A percentile compares a stretch with the other conserved stretches of the same genome.
These are phyloP conservation scores for Darevskia mixta DNA, from an alignment of 2,797 vertebrate species.

Conservation along the genomic window DNA sequence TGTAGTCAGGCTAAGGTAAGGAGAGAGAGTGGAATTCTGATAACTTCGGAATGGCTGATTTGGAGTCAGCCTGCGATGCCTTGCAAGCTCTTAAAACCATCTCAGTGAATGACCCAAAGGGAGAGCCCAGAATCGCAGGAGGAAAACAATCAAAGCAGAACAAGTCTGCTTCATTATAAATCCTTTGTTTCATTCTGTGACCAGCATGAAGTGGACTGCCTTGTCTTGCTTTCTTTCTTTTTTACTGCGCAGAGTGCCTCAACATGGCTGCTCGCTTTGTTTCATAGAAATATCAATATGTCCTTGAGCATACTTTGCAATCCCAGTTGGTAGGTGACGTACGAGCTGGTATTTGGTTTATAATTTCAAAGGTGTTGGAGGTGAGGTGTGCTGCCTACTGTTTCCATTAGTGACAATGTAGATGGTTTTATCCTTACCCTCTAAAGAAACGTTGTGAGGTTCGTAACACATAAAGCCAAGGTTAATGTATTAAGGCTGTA, in stretches of 20 bases:
- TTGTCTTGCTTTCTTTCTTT: not conserved
- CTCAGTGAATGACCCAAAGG: constrained; percentile 4
- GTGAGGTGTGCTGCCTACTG: not conserved
- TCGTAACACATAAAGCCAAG: constrained; percentile 6
- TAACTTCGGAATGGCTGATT: constrained; percentile 14
- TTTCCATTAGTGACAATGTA: constrained; percentile 31
- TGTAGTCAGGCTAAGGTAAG: not conserved
- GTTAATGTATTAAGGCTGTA: constrained; percentile 18
- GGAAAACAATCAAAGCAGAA: constrained; percentile 23
- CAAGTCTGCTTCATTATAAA: not conserved
- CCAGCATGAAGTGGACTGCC: not conserved
- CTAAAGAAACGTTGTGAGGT: constrained; percentile 14
- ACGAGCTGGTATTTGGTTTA: not conserved
- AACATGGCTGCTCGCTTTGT: not conserved
- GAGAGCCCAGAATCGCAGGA: accelerated
- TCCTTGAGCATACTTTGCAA: not conserved
- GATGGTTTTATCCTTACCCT: not conserved
- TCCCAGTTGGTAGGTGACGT: not conserved
- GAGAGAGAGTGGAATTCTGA: not conserved
- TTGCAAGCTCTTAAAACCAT: constrained; percentile 16
- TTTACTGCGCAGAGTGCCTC: not conserved
- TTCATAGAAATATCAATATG: not conserved
- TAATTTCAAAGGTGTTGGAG: not conserved
- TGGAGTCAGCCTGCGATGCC: not conserved
- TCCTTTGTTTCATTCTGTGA: not conserved